phyloP scores from a whole-genome alignment of 2,113 vertebrate genomes.

The Phyllostomus hastatus region DNA sequence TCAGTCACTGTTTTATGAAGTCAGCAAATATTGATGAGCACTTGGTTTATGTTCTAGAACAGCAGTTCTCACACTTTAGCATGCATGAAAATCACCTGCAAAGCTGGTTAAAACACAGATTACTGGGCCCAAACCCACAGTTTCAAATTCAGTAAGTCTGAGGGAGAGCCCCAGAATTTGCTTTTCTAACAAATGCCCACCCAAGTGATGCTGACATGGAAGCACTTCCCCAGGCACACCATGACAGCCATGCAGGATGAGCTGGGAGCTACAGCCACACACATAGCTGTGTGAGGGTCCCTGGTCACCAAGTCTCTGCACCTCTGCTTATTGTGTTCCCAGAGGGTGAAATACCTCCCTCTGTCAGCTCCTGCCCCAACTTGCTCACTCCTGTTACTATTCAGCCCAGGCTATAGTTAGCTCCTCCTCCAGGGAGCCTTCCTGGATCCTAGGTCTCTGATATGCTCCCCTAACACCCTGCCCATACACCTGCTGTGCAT shows the following conservation, averaged over 20 bases:
- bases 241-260: fast-evolving
- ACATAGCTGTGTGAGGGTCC: neutral
- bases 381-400: neutral
- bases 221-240: neutral
- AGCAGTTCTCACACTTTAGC: neutral
- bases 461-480: neutral
- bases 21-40: neutral
- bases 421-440: slow-evolving; percentile 9
- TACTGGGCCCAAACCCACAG: neutral
- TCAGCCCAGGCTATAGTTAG: neutral
- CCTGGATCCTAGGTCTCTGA: neutral
- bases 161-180: neutral
- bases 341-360: neutral
- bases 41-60: neutral
- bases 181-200: neutral
- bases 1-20: neutral
- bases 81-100: neutral
- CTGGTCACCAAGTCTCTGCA: neutral
- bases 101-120: neutral
- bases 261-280: too few species aligned
- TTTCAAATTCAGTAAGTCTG: neutral
- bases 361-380: neutral
- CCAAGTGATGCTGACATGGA: neutral
- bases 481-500: neutral
- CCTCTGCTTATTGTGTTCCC: neutral